These are phyloP conservation scores for Xenotilapia leptura DNA, from an alignment of 2,113 vertebrate species.

Conservation along the genomic window DNA sequence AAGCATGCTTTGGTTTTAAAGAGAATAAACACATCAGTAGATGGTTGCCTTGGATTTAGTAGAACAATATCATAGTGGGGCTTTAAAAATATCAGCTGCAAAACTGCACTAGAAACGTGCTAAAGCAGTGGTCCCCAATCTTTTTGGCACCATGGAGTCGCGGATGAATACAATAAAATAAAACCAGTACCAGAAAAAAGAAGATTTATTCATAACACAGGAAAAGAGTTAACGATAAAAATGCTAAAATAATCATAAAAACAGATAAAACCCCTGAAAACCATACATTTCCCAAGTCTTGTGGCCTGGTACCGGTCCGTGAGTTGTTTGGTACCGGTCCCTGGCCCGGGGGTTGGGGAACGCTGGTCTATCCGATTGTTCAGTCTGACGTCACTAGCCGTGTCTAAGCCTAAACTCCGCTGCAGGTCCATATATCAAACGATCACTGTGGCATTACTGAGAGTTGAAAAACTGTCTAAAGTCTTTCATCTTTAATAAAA, in stretches of 20 bases:
- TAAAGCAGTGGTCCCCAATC: background rate
- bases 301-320: background rate
- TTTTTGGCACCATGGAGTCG: background rate
- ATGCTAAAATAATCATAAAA: background rate
- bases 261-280: background rate
- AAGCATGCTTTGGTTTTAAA: background rate
- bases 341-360: background rate
- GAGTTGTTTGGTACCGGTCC: background rate
- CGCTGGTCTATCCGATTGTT: background rate
- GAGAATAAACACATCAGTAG: background rate
- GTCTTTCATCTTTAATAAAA: no score
- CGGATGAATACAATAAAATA: background rate
- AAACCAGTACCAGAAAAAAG: background rate
- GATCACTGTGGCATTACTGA: no score
- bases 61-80: background rate
- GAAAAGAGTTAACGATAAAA: background rate
- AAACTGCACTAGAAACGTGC: background rate
- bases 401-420: no score
- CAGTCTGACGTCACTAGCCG: no score
- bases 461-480: fast-evolving
- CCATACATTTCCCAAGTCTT: background rate
- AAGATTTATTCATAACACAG: background rate
- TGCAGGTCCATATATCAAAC: no score
- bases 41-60: background rate
- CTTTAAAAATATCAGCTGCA: background rate